These are phyloP conservation scores for Agriopis marginaria DNA, from an alignment of 2,888 invertebrate genomes.

Conservation along the genomic window DNA sequence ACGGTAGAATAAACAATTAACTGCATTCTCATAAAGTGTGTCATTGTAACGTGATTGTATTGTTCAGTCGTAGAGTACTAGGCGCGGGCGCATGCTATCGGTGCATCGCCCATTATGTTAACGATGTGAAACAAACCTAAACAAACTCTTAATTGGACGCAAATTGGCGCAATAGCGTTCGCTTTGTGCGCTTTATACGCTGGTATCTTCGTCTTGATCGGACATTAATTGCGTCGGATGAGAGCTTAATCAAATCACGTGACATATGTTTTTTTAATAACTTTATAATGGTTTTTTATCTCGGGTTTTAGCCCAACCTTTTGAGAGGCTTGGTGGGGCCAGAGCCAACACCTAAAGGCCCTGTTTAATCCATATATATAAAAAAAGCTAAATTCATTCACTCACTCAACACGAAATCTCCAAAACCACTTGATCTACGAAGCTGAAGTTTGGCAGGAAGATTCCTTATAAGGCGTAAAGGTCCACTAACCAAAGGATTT, in stretches of 20 bases:
- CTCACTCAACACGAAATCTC: too few relatives aligned
- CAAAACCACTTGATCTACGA: too few relatives aligned
- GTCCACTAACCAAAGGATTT: too few relatives aligned
- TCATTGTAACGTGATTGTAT: slow-evolving; percentile 54
- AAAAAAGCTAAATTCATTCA: too few relatives aligned
- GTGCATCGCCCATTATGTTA: slow-evolving; percentile 71
- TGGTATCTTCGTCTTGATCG: slow-evolving; percentile 63
- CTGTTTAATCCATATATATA: too few relatives aligned
- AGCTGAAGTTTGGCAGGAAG: too few relatives aligned
- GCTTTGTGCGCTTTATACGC: slow-evolving; percentile 66
- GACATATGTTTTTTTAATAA: slow-evolving; percentile 2
- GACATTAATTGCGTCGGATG: slow-evolving; percentile 64
- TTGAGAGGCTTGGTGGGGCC: too few relatives aligned
- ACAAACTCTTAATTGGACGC: slow-evolving; percentile 75
- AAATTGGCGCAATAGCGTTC: slow-evolving; percentile 76
- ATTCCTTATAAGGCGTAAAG: too few relatives aligned
- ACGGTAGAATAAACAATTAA: slow-evolving; percentile 23
- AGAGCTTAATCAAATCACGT: slow-evolving; percentile 60
- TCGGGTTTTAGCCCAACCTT: background rate
- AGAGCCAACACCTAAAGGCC: too few relatives aligned
- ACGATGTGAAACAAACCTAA: slow-evolving; percentile 75
- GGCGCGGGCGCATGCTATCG: slow-evolving; percentile 50
- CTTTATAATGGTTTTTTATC: slow-evolving; percentile 36
- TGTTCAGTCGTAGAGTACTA: slow-evolving; percentile 50
- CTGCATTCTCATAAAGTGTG: slow-evolving; percentile 34